Evolutionary conservation across 2,797 vertebrate genomes (phyloP).

Genomic region (Ambastaia sidthimunki): DNA sequence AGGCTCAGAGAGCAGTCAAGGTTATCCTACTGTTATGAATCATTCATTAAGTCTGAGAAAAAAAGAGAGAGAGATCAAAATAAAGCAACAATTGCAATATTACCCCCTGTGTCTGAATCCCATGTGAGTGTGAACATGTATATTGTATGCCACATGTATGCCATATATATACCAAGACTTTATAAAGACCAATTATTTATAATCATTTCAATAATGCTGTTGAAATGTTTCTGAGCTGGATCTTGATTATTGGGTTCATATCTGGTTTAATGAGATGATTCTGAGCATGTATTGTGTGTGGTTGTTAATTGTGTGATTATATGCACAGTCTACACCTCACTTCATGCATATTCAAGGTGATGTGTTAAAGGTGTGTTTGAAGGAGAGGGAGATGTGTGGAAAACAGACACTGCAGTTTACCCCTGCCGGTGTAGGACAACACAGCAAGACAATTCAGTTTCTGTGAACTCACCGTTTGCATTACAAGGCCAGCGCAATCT

Average conservation of each 20-base stretch:
- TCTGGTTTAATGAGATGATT: conserved; percentile 29
- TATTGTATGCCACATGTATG: not conserved
- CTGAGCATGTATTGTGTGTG: conserved; percentile 36
- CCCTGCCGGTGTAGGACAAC: conserved; percentile 76
- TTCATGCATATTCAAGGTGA: conserved; percentile 81
- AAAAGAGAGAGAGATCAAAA: conserved; percentile 17
- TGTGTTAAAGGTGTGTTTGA: conserved; percentile 71
- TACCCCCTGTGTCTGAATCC: not conserved
- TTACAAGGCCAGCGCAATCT: conserved; percentile 59
- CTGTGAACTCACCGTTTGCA: conserved; percentile 69
- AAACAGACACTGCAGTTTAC: conserved; percentile 68
- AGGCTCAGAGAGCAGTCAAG: conserved; percentile 69
- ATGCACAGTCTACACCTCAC: conserved; percentile 75
- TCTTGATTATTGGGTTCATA: conserved; percentile 33
- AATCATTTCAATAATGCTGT: conserved; percentile 25
- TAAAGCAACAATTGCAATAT: conserved; percentile 37
- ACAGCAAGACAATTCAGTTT: conserved; percentile 74
- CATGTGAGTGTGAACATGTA: not conserved
- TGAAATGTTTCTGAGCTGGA: not conserved
- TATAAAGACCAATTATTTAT: conserved; percentile 35
- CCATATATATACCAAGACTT: not conserved
- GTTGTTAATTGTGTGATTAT: conserved; percentile 79
- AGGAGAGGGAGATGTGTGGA: conserved; percentile 12
- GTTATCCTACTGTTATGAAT: conserved; percentile 72
- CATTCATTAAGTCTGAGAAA: conserved; percentile 68